Conservation (phyloP, 2,113 vertebrate species). For the Perca flavescens region DNA sequence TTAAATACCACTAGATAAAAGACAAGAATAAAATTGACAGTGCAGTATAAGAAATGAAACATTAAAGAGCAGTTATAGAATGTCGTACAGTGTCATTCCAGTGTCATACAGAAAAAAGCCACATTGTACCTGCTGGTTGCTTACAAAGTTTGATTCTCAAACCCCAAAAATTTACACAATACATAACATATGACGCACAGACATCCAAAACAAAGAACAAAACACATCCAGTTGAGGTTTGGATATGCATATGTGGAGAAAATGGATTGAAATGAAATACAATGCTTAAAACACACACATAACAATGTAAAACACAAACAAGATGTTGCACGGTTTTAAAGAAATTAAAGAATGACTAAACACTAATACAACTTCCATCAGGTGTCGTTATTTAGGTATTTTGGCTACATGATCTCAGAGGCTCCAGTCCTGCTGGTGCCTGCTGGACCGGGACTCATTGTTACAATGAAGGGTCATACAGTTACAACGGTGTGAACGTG, state of each 20-base stretch:
- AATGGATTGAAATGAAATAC: not conserved
- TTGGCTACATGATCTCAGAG: constrained; percentile 32
- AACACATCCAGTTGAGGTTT: not conserved
- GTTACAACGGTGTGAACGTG: not conserved
- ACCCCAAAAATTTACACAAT: too few relatives aligned
- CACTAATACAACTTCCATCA: not conserved
- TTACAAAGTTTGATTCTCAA: too few relatives aligned
- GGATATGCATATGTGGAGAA: not conserved
- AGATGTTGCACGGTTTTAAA: not conserved
- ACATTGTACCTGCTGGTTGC: too few relatives aligned
- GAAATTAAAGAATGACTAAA: not conserved
- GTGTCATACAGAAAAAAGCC: too few relatives aligned
- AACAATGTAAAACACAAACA: not conserved
- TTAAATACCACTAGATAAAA: too few relatives aligned
- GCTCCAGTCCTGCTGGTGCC: constrained; percentile 51
- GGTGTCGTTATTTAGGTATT: constrained; percentile 4
- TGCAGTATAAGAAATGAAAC: too few relatives aligned
- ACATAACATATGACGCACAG: too few relatives aligned
- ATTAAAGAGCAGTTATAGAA: too few relatives aligned
- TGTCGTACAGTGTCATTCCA: too few relatives aligned
- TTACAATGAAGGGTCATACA: constrained; percentile 45
- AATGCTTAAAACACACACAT: not conserved
- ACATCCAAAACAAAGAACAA: not conserved
- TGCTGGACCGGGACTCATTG: constrained; percentile 45
- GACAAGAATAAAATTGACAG: too few relatives aligned